Percentiles rank a stretch among this genome's conserved stretches.
Evolutionary conservation across 2,113 vertebrate species (phyloP).

Genomic region (Prunella fulvescens): DNA sequence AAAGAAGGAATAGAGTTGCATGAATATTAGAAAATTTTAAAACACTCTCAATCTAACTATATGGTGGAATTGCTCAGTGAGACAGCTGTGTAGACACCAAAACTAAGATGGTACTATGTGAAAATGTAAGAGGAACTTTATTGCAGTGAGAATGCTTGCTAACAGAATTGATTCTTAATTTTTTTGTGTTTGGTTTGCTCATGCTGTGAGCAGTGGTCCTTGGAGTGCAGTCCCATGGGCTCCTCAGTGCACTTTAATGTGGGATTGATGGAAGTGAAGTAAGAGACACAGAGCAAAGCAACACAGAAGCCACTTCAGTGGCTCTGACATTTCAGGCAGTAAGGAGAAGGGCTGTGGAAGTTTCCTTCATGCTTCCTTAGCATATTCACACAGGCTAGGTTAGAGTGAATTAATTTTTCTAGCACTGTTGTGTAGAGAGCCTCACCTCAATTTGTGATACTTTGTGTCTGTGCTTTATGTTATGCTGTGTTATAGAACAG

Average conservation of each 20-base stretch:
- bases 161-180: background rate
- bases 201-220: background rate
- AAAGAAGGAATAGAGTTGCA: background rate
- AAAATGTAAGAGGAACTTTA: background rate
- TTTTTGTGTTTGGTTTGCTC: background rate
- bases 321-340: background rate
- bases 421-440: background rate
- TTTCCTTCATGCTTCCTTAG: background rate
- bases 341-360: background rate
- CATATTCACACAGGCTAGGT: rapidly evolving
- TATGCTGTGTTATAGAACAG: background rate
- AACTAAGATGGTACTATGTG: background rate
- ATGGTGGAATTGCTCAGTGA: background rate
- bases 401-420: background rate
- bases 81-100: background rate
- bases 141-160: background rate
- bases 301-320: background rate
- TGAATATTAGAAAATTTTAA: background rate
- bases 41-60: background rate
- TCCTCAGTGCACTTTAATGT: background rate
- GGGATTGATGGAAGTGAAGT: background rate
- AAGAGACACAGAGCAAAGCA: background rate
- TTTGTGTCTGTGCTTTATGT: background rate
- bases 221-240: background rate
- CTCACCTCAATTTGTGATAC: background rate